phyloP scores from a whole-genome alignment of 2,113 vertebrate genomes.

The Pluvianellus socialis region DNA sequence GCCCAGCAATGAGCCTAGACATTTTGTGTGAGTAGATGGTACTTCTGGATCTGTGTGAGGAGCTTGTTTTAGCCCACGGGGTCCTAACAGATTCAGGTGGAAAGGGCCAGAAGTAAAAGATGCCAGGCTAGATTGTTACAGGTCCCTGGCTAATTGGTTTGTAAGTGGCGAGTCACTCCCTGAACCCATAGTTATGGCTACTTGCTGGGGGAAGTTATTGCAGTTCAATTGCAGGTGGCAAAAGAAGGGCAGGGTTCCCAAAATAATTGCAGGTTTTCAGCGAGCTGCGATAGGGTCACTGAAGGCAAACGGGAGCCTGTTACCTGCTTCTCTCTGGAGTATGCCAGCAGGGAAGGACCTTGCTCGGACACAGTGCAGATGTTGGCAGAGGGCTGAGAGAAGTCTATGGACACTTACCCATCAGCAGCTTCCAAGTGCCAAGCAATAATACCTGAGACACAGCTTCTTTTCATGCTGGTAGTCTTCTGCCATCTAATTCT shows the following conservation, averaged over 20 bases:
- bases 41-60: not conserved
- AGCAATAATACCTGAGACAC: not conserved
- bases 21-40: not conserved
- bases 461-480: not conserved
- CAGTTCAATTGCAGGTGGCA: not conserved
- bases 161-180: not conserved
- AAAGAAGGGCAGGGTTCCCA: not conserved
- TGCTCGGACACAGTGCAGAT: not conserved
- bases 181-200: not conserved
- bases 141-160: not conserved
- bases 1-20: not conserved
- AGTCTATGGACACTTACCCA: not conserved
- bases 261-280: not conserved
- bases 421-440: not conserved
- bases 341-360: not conserved
- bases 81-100: not conserved
- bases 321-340: not conserved
- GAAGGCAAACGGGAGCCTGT: not conserved
- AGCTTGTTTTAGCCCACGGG: not conserved
- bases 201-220: not conserved
- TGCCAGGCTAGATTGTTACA: not conserved
- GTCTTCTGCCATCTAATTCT: not conserved
- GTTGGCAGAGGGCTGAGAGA: not conserved
- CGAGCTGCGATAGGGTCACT: not conserved
- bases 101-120: not conserved